Percentiles rank a stretch among this genome's conserved stretches.
Evolutionary conservation across 2,888 invertebrate genomes (phyloP).

Genomic region (Dolichomitus sp.): DNA sequence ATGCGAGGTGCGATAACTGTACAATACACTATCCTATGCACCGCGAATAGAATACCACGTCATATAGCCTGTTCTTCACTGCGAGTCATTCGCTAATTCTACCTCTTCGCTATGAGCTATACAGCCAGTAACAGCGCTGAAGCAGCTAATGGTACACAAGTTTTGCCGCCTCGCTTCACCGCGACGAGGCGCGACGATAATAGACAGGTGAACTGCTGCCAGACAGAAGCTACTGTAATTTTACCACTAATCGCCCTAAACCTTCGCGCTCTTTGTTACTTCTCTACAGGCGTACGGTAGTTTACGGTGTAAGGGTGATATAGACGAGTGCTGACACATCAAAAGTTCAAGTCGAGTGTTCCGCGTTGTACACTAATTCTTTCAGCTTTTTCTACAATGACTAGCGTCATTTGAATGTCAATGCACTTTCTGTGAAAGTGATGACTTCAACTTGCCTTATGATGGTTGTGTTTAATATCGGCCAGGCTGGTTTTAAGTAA

Average conservation of each 20-base stretch:
- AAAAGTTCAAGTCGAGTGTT: neutral
- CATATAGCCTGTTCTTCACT: conserved; percentile 5
- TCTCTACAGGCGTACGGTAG: neutral
- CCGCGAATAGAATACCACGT: conserved; percentile 54
- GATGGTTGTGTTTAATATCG: too few relatives aligned
- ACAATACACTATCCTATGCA: conserved; percentile 24
- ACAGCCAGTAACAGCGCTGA: conserved; percentile 12
- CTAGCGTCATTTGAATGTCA: neutral
- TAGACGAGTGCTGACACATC: conserved; percentile 4
- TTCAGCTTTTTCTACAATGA: neutral
- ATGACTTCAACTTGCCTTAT: too few relatives aligned
- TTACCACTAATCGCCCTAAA: conserved; percentile 28
- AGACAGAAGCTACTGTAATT: conserved; percentile 39
- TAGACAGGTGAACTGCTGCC: conserved; percentile 53
- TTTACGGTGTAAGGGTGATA: neutral
- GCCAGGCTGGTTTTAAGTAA: too few relatives aligned
- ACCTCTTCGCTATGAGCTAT: conserved; percentile 16
- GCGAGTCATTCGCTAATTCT: conserved; percentile 53
- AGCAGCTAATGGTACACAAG: conserved; percentile 22
- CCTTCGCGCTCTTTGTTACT: neutral
- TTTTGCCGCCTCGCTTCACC: conserved; percentile 39
- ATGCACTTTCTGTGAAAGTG: neutral
- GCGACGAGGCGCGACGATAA: conserved; percentile 47
- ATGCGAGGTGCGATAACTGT: conserved; percentile 13
- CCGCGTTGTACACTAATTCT: neutral